These are phyloP conservation scores for Latrodectus geometricus DNA, from an alignment of 1,140 invertebrate species.

Conservation along the genomic window DNA sequence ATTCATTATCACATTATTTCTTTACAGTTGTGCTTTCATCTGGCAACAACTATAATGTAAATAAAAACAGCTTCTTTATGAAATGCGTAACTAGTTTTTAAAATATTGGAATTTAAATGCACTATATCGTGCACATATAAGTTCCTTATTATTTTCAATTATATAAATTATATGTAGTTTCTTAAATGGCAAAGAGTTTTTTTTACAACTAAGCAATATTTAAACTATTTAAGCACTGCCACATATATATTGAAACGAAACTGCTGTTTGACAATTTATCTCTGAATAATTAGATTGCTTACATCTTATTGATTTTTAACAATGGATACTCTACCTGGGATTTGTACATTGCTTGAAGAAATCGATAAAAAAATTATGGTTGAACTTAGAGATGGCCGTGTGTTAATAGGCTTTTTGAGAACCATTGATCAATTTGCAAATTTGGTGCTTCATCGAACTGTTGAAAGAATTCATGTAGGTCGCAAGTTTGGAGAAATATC, in stretches of 20 bases:
- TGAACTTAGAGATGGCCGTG: conserved; percentile 93
- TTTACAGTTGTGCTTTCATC: too few species aligned
- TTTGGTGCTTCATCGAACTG: conserved; percentile 93
- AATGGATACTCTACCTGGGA: conserved; percentile 75
- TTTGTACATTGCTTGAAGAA: conserved; percentile 91
- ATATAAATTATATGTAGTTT: too few species aligned
- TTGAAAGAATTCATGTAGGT: conserved; percentile 97
- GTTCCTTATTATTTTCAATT: too few species aligned
- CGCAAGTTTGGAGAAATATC: conserved; percentile 97
- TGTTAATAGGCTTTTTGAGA: conserved; percentile 93
- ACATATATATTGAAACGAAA: neutral
- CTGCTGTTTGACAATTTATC: neutral
- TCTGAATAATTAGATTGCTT: neutral
- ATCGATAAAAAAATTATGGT: conserved; percentile 98
- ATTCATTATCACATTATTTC: too few species aligned
- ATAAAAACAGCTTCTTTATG: too few species aligned
- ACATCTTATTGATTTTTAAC: neutral
- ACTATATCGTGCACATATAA: too few species aligned
- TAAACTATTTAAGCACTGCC: neutral
- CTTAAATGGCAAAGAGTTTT: too few species aligned
- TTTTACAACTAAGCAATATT: neutral
- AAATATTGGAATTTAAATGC: too few species aligned
- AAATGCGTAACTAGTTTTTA: too few species aligned
- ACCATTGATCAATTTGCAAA: conserved; percentile 99
- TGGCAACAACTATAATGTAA: too few species aligned